Evolutionary conservation across 2,888 invertebrate genomes (phyloP), one percentile per base, ranked within the genome.

Genomic region (Spisula solida): DNA sequence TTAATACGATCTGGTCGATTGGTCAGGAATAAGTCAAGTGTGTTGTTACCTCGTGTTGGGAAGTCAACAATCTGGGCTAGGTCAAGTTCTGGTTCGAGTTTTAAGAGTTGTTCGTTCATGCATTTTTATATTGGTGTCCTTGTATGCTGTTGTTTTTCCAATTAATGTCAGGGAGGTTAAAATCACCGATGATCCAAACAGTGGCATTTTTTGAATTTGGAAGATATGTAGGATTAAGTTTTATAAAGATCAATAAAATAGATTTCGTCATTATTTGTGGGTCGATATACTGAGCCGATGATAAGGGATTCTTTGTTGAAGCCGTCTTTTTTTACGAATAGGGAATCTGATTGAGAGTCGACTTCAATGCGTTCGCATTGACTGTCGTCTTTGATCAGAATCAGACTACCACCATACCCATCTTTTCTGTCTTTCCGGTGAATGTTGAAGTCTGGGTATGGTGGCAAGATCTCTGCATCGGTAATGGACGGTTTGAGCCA

Each of bases 21-120:
- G 18, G 88, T 86, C 41, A 88, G n/a, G 48, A 86, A 89, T n/a
- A 89, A 12, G 79, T 83, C 86, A 2, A 89, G 85, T 0, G 20
- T 82, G 48, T 55, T 81, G n/a, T 85, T 60, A 31, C 6, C 82
- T 31, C 82, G 18, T 1, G 88, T 86, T 60, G 86, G 85, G 25
- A 48, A 70, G 55, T 83, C 81, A 51, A 86, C 79, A 51, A 81
- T 83, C 29, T 89, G 83, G 34, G 60, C 20, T 0, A 86, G 81
- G 48, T 56, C 83, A 18, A 79, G 78, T 1, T 82, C 80, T n/a
- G 75, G 34, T 80, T 51, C 51, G 14, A 51, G 51, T 51, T 51
- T 6, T 51, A 51, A 14, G 14, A 51, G 14, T 6, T 6, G 6
- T 51, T 51, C 51, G 51, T 51, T 51, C 10, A 51, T 51, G 14